Conservation (phyloP, 2,113 vertebrate genomes). For the Balaenoptera acutorostrata region DNA sequence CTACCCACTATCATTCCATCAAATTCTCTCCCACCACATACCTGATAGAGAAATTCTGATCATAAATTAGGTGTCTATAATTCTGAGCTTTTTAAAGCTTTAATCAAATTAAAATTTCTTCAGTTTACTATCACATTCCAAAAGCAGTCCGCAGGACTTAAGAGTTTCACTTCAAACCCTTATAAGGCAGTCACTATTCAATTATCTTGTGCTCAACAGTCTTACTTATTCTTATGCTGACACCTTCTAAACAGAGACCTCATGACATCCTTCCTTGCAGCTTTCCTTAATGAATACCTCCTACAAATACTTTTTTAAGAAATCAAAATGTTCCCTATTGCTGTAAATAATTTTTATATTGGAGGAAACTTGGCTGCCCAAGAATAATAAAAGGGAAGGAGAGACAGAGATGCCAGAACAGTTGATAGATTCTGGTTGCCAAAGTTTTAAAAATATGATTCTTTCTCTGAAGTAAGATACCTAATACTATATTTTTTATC, state of each 20-base stretch:
- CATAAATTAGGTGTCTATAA: neutral
- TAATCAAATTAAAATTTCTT: neutral
- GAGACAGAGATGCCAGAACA: neutral
- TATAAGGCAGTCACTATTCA: neutral
- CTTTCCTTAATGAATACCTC: neutral
- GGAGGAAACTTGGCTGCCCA: neutral
- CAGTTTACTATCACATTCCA: neutral
- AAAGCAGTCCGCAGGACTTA: neutral
- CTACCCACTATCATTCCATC: neutral
- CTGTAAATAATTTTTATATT: conserved; percentile 26
- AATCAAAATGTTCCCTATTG: neutral
- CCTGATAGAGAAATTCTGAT: neutral
- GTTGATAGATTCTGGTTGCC: neutral
- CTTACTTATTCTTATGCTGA: neutral
- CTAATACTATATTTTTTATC: neutral
- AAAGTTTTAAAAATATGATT: neutral
- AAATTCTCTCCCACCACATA: neutral
- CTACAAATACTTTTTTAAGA: neutral
- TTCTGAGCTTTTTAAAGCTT: neutral
- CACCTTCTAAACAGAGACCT: neutral
- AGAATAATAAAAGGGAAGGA: neutral
- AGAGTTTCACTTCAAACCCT: neutral
- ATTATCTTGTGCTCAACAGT: neutral
- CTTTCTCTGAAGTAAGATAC: neutral
- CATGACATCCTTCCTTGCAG: neutral